Conservation (phyloP, 2,888 invertebrate genomes). For the Smittia aterrima region DNA sequence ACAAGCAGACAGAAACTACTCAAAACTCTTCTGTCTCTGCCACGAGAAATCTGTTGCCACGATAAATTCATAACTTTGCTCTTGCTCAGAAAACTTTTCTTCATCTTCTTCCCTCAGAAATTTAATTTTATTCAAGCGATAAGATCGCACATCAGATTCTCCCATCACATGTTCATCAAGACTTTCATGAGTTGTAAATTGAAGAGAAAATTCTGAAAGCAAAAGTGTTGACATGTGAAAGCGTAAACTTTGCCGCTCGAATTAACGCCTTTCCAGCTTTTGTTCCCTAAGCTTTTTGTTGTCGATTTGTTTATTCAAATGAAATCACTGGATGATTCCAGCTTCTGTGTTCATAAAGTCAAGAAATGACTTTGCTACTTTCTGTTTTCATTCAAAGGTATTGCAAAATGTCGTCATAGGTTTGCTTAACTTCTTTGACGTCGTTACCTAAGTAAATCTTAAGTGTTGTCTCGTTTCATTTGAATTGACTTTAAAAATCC, state of each 20-base stretch:
- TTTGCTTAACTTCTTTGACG: too few relatives aligned
- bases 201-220: not conserved
- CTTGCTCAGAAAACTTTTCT: not conserved
- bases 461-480: too few relatives aligned
- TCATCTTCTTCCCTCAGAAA: not conserved
- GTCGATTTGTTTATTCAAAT: not conserved
- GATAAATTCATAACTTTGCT: not conserved
- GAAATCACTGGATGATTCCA: not conserved
- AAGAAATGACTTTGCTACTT: too few relatives aligned
- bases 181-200: not conserved
- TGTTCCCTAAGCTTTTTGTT: not conserved
- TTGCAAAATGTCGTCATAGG: too few relatives aligned
- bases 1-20: not conserved
- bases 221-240: constrained; percentile 38
- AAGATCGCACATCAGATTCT: not conserved
- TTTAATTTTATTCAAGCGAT: constrained; percentile 7
- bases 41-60: not conserved
- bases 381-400: too few relatives aligned
- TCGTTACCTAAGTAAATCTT: too few relatives aligned
- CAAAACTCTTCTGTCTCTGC: not conserved
- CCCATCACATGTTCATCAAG: not conserved
- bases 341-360: too few relatives aligned
- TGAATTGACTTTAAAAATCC: too few relatives aligned
- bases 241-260: constrained; percentile 42
- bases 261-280: constrained; percentile 35